phyloP scores from a whole-genome alignment of 2,888 invertebrate species.

The Subacronicta megacephala region DNA sequence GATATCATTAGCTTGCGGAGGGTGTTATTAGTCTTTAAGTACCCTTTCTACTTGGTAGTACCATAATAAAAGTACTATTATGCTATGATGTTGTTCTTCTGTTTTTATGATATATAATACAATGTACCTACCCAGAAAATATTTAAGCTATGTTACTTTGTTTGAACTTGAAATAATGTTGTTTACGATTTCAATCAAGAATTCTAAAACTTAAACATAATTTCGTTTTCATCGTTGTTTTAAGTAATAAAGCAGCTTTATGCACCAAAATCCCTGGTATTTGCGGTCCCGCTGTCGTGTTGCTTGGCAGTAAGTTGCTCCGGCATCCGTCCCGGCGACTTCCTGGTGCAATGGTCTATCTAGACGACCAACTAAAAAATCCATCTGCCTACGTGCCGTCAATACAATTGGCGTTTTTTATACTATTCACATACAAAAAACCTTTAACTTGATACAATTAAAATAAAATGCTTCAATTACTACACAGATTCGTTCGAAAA shows the following conservation, averaged over 20 bases:
- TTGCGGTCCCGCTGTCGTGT: conserved; percentile 39
- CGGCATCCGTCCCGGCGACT: conserved; percentile 33
- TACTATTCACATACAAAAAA: conserved; percentile 41
- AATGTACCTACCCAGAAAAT: conserved; percentile 3
- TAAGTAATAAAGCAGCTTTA: conserved; percentile 3
- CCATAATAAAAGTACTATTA: conserved; percentile 32
- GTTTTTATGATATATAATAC: conserved; percentile 23
- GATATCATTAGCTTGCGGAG: conserved; percentile 33
- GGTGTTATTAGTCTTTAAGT: conserved; percentile 33
- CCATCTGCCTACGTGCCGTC: conserved; percentile 49
- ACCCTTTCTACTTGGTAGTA: conserved; percentile 25
- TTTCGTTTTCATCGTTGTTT: conserved; percentile 3
- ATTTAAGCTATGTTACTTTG: conserved; percentile 12
- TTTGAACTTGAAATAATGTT: no score
- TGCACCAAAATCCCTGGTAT: conserved; percentile 21
- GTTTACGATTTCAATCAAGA: neutral
- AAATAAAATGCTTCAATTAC: conserved; percentile 49
- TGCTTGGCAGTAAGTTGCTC: conserved; percentile 17
- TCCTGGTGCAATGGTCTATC: conserved; percentile 63
- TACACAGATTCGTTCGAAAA: conserved; percentile 17
- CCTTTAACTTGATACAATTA: conserved; percentile 48
- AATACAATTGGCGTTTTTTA: conserved; percentile 49
- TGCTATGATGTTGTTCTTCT: conserved; percentile 7
- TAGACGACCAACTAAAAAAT: conserved; percentile 50
- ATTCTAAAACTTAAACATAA: neutral